A percentile compares a stretch with the other conserved stretches of the same genome.
These are phyloP conservation scores for Bellardia pandia DNA, from an alignment of 2,888 invertebrate species.

Conservation along the genomic window DNA sequence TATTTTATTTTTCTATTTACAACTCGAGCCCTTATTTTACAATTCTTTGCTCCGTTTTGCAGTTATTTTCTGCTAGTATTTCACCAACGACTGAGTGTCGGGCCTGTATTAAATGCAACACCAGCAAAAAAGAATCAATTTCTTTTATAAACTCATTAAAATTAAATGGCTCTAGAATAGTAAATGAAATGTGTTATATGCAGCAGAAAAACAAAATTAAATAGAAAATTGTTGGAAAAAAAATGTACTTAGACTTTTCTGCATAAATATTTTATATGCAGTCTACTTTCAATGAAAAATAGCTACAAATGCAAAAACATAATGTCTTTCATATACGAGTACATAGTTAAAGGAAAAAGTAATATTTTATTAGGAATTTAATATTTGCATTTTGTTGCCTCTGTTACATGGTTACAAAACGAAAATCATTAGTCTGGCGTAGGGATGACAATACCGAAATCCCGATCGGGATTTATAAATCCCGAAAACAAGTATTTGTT, in stretches of 20 bases:
- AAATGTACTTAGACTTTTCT: constrained; percentile 46
- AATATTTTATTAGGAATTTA: no score
- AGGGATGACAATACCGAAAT: no score
- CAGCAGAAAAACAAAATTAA: constrained; percentile 34
- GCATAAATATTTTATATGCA: constrained; percentile 53
- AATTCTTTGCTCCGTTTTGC: constrained; percentile 23
- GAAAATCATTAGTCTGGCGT: no score
- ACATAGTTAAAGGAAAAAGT: background rate
- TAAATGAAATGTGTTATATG: constrained; percentile 57
- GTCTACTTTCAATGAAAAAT: constrained; percentile 3
- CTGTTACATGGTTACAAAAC: no score
- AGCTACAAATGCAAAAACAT: background rate
- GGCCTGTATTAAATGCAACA: constrained; percentile 23
- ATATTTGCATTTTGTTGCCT: no score
- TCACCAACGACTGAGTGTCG: constrained; percentile 13
- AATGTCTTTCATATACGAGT: background rate
- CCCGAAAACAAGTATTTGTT: no score
- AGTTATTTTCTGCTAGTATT: background rate
- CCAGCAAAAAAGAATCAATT: constrained; percentile 78
- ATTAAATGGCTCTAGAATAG: constrained; percentile 77
- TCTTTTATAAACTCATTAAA: constrained; percentile 79
- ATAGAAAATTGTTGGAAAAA: constrained; percentile 19
- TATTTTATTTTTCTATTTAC: constrained; percentile 26
- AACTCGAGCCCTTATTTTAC: constrained; percentile 22
- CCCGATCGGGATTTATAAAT: no score